These are phyloP conservation scores for Spilogale gracilis DNA, from an alignment of 2,113 vertebrate species.

Conservation along the genomic window DNA sequence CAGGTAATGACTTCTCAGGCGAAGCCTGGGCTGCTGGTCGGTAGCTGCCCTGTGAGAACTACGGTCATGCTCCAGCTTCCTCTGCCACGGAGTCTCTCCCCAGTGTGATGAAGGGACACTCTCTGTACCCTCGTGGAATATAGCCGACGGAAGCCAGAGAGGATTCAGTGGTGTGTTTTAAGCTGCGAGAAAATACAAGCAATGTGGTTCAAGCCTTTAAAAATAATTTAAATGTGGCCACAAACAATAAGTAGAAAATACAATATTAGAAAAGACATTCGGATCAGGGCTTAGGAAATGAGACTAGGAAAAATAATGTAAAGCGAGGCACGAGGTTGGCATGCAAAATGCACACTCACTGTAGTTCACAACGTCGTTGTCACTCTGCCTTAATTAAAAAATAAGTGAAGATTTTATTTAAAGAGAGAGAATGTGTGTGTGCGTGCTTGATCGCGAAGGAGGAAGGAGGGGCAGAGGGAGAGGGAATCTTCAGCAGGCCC, in stretches of 20 bases:
- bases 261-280: neutral
- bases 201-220: neutral
- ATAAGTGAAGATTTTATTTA: neutral
- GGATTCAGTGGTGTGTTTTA: neutral
- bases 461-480: neutral
- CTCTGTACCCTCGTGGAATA: neutral
- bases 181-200: neutral
- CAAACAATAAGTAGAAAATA: neutral
- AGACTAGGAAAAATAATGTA: neutral
- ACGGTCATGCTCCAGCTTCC: neutral
- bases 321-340: neutral
- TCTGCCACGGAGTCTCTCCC: neutral
- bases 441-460: rapidly evolving
- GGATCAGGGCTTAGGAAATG: neutral
- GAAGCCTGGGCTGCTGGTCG: neutral
- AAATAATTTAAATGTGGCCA: neutral
- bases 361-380: neutral
- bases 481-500: neutral
- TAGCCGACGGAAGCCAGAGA: neutral
- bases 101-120: neutral
- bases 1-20: neutral
- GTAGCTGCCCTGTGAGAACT: neutral
- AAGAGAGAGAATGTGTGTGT: neutral
- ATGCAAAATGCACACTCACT: neutral
- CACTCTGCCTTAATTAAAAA: conserved; percentile 18